phyloP scores from a whole-genome alignment of 2,888 invertebrate species.

The Chydorus sphaericus region DNA sequence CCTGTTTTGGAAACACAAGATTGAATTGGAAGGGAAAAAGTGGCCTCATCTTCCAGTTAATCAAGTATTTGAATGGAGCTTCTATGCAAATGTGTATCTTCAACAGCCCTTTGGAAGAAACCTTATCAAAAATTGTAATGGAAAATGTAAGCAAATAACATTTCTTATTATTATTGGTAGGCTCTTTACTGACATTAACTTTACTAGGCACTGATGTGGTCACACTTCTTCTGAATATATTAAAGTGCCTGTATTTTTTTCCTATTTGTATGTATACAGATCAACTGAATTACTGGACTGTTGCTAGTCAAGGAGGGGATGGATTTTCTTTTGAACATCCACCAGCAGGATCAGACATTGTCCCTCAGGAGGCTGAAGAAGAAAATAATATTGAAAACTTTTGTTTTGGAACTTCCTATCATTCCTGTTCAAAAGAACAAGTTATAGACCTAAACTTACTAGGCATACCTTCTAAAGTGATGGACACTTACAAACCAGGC shows the following conservation, averaged over 20 bases:
- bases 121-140: constrained; percentile 37
- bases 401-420: constrained; percentile 41
- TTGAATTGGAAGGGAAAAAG: constrained; percentile 24
- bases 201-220: too few relatives aligned
- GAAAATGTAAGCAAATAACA: constrained; percentile 24
- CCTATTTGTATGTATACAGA: constrained; percentile 16
- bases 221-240: too few relatives aligned
- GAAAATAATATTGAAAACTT: constrained; percentile 23
- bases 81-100: constrained; percentile 28
- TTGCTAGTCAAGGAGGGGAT: constrained; percentile 31
- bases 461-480: constrained; percentile 30
- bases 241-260: background rate
- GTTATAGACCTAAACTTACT: constrained; percentile 30
- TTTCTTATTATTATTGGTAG: background rate
- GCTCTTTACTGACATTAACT: background rate
- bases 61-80: background rate
- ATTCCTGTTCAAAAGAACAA: constrained; percentile 35
- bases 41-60: constrained; percentile 15
- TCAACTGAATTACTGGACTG: constrained; percentile 30
- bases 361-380: constrained; percentile 31
- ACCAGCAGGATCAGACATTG: constrained; percentile 32
- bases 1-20: constrained; percentile 32
- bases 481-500: constrained; percentile 37
- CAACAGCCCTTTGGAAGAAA: constrained; percentile 34
- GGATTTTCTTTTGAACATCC: constrained; percentile 35